These are phyloP conservation scores for Mastacembelus armatus DNA, from an alignment of 2,797 vertebrate species.

Conservation along the genomic window DNA sequence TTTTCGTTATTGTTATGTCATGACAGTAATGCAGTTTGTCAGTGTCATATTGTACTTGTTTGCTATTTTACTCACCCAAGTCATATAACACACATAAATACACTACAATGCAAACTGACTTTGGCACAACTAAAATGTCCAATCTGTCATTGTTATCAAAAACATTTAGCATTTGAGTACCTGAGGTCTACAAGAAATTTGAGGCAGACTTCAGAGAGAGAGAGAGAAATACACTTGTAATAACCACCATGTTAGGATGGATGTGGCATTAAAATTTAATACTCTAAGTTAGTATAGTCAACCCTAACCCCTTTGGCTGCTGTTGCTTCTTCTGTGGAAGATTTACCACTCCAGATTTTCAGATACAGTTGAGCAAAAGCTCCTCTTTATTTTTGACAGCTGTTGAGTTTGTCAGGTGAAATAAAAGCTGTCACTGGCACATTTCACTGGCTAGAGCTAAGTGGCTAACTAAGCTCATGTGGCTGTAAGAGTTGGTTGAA, in stretches of 20 bases:
- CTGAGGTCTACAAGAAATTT: background rate
- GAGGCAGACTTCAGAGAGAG: background rate
- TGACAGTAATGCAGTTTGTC: slow-evolving; percentile 3
- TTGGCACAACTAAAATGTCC: background rate
- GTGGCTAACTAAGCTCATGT: background rate
- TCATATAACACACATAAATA: background rate
- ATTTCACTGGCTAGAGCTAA: no score
- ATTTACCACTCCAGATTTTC: background rate
- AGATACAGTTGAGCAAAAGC: background rate
- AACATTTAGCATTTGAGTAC: background rate
- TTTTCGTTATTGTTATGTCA: slow-evolving; percentile 13
- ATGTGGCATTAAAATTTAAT: background rate
- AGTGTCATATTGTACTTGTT: slow-evolving; percentile 9
- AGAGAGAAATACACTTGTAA: no score
- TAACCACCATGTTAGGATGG: no score
- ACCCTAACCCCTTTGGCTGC: no score
- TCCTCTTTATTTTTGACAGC: background rate
- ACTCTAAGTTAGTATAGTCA: no score
- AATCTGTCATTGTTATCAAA: background rate
- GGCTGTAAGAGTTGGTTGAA: no score
- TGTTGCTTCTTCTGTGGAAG: background rate
- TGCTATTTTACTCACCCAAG: slow-evolving; percentile 18
- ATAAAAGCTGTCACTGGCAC: no score
- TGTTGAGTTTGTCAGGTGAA: no score
- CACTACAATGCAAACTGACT: background rate